Evolutionary conservation across 2,113 vertebrate species (phyloP).

Genomic region (Pygoscelis adeliae): DNA sequence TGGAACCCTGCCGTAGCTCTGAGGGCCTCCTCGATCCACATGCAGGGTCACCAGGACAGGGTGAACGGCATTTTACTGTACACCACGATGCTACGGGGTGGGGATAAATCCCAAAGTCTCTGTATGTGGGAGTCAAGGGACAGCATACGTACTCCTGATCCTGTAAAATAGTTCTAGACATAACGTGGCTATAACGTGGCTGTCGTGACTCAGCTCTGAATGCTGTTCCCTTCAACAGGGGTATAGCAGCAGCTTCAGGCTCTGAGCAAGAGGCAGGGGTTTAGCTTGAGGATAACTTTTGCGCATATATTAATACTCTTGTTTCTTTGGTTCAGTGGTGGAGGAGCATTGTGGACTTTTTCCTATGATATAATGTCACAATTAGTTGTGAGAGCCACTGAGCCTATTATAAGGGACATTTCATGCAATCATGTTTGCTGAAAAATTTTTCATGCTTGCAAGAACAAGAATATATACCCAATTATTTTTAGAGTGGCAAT

Average conservation of each 20-base stretch:
- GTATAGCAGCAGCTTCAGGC: background rate
- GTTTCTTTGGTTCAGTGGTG: background rate
- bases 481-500: constrained; percentile 5
- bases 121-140: background rate
- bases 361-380: background rate
- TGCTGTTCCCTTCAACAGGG: background rate
- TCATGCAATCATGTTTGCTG: background rate
- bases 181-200: background rate
- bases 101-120: background rate
- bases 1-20: background rate
- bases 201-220: background rate
- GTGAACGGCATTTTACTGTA: background rate
- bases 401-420: background rate
- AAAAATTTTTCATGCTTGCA: constrained; percentile 14
- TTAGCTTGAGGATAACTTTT: background rate
- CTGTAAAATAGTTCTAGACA: background rate
- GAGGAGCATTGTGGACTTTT: background rate
- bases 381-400: background rate
- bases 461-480: background rate
- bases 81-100: background rate
- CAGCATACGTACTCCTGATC: background rate
- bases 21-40: background rate
- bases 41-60: background rate
- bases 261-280: background rate
- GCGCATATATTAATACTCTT: background rate